A percentile compares a stretch with the other conserved stretches of the same genome.
These are phyloP conservation scores for Brachypteracias leptosomus DNA, from an alignment of 2,113 vertebrate genomes.

Conservation along the genomic window DNA sequence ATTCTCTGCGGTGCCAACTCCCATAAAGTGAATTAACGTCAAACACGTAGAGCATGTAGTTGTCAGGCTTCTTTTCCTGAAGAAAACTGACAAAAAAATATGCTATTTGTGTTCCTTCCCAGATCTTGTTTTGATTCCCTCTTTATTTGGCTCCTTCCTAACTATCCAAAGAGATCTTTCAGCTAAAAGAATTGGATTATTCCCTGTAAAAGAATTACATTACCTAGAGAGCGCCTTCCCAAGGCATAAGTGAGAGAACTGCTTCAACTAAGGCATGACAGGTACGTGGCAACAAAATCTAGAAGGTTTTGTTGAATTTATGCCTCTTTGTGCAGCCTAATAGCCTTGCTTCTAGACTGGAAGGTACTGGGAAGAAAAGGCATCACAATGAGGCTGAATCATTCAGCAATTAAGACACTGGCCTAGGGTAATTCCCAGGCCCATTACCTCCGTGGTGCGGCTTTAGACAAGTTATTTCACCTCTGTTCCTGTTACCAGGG, in stretches of 20 bases:
- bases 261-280: neutral
- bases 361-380: neutral
- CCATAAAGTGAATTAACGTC: neutral
- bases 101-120: neutral
- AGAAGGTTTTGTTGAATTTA: neutral
- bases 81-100: neutral
- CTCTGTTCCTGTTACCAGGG: neutral
- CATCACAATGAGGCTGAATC: neutral
- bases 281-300: neutral
- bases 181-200: neutral
- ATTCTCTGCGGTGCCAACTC: neutral
- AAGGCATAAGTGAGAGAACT: neutral
- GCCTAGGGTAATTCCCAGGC: neutral
- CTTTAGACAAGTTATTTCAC: neutral
- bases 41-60: neutral
- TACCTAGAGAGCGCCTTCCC: neutral
- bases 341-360: neutral
- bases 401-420: neutral
- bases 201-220: neutral
- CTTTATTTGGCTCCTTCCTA: neutral
- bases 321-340: neutral
- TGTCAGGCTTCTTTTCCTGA: neutral
- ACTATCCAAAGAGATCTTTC: neutral
- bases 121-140: neutral
- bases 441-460: rapidly evolving